Conservation (phyloP, 2,113 vertebrate species). For the Apodemus speciosus region DNA sequence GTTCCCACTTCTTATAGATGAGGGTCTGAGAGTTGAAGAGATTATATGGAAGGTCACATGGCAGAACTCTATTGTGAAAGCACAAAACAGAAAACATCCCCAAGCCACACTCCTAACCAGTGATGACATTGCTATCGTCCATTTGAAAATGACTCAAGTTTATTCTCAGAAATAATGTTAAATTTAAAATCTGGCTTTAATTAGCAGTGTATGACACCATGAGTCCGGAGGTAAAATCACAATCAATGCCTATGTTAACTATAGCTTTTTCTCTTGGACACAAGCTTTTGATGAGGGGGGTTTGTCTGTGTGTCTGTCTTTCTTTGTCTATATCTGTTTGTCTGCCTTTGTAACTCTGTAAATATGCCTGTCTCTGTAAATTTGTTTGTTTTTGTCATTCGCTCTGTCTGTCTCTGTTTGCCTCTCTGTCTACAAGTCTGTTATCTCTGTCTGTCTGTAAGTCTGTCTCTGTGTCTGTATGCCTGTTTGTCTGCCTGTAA, state of each 20-base stretch:
- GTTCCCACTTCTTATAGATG: background rate
- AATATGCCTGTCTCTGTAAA: background rate
- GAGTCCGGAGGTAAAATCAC: background rate
- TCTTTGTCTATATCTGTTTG: background rate
- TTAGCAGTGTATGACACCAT: background rate
- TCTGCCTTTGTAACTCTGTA: background rate
- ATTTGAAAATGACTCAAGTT: conserved; percentile 21
- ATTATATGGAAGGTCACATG: background rate
- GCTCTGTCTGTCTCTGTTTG: background rate
- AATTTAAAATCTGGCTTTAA: conserved; percentile 1
- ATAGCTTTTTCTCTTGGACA: background rate
- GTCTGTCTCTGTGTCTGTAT: too few relatives aligned
- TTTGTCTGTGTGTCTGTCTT: background rate
- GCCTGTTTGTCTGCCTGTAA: background rate
- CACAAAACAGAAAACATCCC: background rate
- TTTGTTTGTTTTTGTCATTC: background rate
- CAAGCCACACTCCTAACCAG: background rate
- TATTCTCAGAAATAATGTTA: background rate
- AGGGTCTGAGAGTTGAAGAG: background rate
- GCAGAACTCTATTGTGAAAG: background rate
- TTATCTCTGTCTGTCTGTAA: background rate
- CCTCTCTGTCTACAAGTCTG: background rate
- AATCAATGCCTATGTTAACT: background rate
- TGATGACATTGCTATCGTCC: background rate
- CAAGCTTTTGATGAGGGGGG: background rate